phyloP scores from a whole-genome alignment of 2,888 invertebrate genomes.

The Mythimna vitellina region DNA sequence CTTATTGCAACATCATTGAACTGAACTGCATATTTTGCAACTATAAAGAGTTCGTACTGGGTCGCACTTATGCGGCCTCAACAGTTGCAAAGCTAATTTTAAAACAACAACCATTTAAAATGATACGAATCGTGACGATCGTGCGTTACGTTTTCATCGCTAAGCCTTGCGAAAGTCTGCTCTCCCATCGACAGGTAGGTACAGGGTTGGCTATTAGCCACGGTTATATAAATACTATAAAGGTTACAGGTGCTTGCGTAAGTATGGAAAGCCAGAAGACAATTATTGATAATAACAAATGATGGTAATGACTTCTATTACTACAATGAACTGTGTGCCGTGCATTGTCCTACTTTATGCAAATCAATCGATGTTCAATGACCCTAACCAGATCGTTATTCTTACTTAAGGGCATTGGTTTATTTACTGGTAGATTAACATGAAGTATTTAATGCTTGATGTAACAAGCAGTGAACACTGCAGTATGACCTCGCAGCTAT shows the following conservation, averaged over 20 bases:
- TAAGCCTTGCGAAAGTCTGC: slow-evolving; percentile 57
- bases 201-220: slow-evolving; percentile 40
- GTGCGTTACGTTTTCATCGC: slow-evolving; percentile 65
- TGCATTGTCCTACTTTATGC: slow-evolving; percentile 31
- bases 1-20: slow-evolving; percentile 27
- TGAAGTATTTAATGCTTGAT: slow-evolving; percentile 4
- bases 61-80: slow-evolving; percentile 27
- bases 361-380: slow-evolving; percentile 42
- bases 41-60: slow-evolving; percentile 43
- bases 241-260: slow-evolving; percentile 22
- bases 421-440: not conserved
- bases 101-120: slow-evolving; percentile 63
- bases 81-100: slow-evolving; percentile 57
- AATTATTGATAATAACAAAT: slow-evolving; percentile 14
- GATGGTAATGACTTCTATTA: slow-evolving; percentile 29
- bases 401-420: slow-evolving; percentile 7
- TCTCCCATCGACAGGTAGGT: slow-evolving; percentile 36
- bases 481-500: slow-evolving; percentile 30
- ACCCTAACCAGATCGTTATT: slow-evolving; percentile 24
- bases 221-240: slow-evolving; percentile 35
- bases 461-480: slow-evolving; percentile 13
- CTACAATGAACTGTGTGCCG: slow-evolving; percentile 20
- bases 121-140: slow-evolving; percentile 68
- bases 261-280: slow-evolving; percentile 5
- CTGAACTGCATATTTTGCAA: slow-evolving; percentile 31